Evolutionary conservation across 1,140 invertebrate genomes (phyloP).

Genomic region (Pararge aegeria): DNA sequence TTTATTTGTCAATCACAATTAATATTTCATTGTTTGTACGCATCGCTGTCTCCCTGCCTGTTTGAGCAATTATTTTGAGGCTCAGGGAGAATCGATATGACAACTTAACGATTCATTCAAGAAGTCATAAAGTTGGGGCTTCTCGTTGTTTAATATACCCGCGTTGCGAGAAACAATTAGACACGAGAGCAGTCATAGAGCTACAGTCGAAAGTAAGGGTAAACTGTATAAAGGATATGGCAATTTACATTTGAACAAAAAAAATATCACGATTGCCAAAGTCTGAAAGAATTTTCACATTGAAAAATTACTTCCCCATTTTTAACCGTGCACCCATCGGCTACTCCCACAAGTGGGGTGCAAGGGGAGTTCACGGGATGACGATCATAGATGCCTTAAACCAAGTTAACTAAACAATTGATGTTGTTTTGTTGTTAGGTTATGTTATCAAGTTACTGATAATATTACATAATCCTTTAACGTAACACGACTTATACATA

Average conservation of each 20-base stretch:
- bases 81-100: constrained; percentile 66
- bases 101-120: constrained; percentile 74
- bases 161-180: constrained; percentile 78
- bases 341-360: no score
- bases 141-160: constrained; percentile 75
- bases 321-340: no score
- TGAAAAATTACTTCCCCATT: no score
- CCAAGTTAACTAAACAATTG: no score
- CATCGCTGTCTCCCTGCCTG: constrained; percentile 2
- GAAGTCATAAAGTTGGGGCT: constrained; percentile 72
- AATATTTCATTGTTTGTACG: neutral
- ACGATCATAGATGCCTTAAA: no score
- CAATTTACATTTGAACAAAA: constrained; percentile 22
- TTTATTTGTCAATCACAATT: neutral
- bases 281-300: no score
- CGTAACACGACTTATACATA: no score
- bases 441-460: no score
- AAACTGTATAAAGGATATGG: constrained; percentile 43
- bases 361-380: no score
- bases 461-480: no score
- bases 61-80: constrained; percentile 55
- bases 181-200: constrained; percentile 64
- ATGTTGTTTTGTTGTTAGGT: no score
- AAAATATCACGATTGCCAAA: no score
- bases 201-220: constrained; percentile 28